Percentiles rank a stretch among this genome's conserved stretches.
These are phyloP conservation scores for Platyrinchus mystaceus DNA, from an alignment of 2,797 vertebrate species.

Conservation along the genomic window DNA sequence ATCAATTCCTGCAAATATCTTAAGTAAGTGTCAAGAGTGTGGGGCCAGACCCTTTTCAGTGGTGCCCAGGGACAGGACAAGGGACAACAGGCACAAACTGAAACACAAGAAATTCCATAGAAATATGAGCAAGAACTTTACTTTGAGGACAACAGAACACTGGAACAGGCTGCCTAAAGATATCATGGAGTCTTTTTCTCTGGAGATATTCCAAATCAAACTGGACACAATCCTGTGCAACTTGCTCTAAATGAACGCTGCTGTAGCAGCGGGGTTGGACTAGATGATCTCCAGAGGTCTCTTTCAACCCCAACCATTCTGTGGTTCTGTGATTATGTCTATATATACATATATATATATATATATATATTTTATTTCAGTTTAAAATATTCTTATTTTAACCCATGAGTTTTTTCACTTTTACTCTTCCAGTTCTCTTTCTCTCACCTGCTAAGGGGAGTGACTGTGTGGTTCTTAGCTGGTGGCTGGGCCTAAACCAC, in stretches of 20 bases:
- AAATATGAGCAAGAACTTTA: neutral
- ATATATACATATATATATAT: too few species aligned
- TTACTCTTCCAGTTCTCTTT: neutral
- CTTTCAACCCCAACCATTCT: neutral
- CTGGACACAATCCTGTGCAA: neutral
- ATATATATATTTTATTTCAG: neutral
- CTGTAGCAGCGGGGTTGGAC: too few species aligned
- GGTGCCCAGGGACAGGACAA: neutral
- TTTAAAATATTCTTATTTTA: neutral
- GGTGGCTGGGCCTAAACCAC: neutral
- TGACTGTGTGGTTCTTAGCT: neutral
- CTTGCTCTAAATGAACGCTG: neutral
- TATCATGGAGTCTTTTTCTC: neutral
- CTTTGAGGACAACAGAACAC: neutral
- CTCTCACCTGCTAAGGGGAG: rapidly evolving
- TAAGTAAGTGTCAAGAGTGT: too few species aligned
- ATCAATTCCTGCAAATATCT: neutral
- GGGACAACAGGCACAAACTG: neutral
- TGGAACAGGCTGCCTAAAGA: neutral
- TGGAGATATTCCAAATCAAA: neutral
- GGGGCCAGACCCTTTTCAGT: neutral
- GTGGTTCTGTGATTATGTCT: neutral
- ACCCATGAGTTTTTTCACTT: rapidly evolving
- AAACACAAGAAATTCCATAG: neutral
- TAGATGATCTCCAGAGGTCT: neutral